phyloP scores from a whole-genome alignment of 2,888 invertebrate species.

The Bombylius major region DNA sequence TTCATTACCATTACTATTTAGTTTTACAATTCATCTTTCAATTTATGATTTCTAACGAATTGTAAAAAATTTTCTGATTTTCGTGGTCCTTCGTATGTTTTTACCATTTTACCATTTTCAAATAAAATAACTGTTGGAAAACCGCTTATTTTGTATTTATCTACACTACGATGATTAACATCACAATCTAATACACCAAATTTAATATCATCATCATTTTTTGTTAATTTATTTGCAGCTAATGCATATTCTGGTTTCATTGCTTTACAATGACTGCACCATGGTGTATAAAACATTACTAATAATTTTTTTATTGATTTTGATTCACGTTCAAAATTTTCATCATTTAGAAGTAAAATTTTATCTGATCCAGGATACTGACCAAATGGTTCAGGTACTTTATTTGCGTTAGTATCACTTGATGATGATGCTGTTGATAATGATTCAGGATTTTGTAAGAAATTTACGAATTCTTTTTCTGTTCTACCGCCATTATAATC shows the following conservation, averaged over 20 bases:
- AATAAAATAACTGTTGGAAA: slow-evolving; percentile 58
- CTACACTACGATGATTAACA: slow-evolving; percentile 44
- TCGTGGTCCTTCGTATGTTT: slow-evolving; percentile 46
- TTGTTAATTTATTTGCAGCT: slow-evolving; percentile 32
- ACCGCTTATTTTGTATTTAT: slow-evolving; percentile 46
- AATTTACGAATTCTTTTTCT: slow-evolving; percentile 39
- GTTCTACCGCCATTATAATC: slow-evolving; percentile 64
- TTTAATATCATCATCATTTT: slow-evolving; percentile 22
- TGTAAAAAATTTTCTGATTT: slow-evolving; percentile 42
- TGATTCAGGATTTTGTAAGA: slow-evolving; percentile 19
- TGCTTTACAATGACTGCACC: slow-evolving; percentile 60
- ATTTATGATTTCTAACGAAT: slow-evolving; percentile 34
- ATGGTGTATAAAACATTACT: slow-evolving; percentile 80
- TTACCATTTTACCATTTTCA: slow-evolving; percentile 39
- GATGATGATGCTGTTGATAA: slow-evolving; percentile 19
- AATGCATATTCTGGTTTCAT: slow-evolving; percentile 54
- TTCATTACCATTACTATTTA: no score
- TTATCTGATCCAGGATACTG: slow-evolving; percentile 36
- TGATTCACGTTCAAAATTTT: slow-evolving; percentile 53
- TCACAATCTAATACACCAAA: slow-evolving; percentile 56
- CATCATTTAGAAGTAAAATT: slow-evolving; percentile 40
- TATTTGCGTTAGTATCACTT: slow-evolving; percentile 23
- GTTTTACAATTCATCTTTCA: slow-evolving; percentile 24
- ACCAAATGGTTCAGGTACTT: slow-evolving; percentile 35
- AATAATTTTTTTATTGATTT: slow-evolving; percentile 68